Evolutionary conservation across 2,888 invertebrate species (phyloP).

Genomic region (Drosophila phalerata): DNA sequence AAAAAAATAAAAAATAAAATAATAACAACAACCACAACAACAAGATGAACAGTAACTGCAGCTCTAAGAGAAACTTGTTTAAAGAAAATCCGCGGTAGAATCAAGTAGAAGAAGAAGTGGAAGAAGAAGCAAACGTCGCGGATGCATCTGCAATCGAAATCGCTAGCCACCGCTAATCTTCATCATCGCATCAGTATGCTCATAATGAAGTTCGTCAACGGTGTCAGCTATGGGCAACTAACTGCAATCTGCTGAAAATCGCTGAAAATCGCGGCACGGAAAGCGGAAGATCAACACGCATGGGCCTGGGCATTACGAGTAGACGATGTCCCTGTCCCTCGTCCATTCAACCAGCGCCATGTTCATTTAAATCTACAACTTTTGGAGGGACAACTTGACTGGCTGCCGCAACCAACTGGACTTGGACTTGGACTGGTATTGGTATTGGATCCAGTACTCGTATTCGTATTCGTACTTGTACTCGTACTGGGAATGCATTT

Average conservation of each 20-base stretch:
- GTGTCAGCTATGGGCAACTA: slow-evolving; percentile 79
- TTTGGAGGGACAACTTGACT: slow-evolving; percentile 83
- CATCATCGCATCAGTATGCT: slow-evolving; percentile 62
- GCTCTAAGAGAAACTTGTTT: slow-evolving; percentile 59
- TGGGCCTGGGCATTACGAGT: slow-evolving; percentile 58
- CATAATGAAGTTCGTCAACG: slow-evolving; percentile 79
- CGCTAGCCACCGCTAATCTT: slow-evolving; percentile 72
- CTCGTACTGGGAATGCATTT: slow-evolving; percentile 27
- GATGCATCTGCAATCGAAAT: slow-evolving; percentile 81
- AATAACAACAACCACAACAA: slow-evolving; percentile 25
- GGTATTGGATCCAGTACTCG: slow-evolving; percentile 7
- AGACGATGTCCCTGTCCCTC: slow-evolving; percentile 19
- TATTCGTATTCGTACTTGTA: background rate
- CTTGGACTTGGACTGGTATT: slow-evolving; percentile 38
- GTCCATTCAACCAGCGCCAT: slow-evolving; percentile 68
- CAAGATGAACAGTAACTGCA: slow-evolving; percentile 36
- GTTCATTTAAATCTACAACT: slow-evolving; percentile 83
- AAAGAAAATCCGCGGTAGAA: slow-evolving; percentile 31
- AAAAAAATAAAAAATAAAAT: slow-evolving; percentile 19
- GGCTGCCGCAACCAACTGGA: slow-evolving; percentile 41
- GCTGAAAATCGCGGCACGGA: slow-evolving; percentile 38
- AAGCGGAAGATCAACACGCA: slow-evolving; percentile 74
- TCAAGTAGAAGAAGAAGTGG: slow-evolving; percentile 7
- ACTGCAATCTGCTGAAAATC: slow-evolving; percentile 51
- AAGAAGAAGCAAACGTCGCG: slow-evolving; percentile 42